phyloP scores from a whole-genome alignment of 2,888 invertebrate species.

The Lycocerus yunnanus region DNA sequence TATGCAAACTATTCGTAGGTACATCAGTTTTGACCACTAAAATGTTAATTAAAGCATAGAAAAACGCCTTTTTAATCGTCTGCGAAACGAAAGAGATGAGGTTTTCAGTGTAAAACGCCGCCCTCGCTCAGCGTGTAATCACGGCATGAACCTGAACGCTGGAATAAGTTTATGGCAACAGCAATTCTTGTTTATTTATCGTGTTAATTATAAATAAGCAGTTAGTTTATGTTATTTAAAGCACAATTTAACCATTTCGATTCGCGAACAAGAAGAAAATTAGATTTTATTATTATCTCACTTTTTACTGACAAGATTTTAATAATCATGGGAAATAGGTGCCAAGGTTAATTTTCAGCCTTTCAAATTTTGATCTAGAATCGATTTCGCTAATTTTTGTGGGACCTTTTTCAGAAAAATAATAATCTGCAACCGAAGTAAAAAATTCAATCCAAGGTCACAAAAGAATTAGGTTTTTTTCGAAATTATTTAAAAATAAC shows the following conservation, averaged over 20 bases:
- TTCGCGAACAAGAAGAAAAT: not conserved
- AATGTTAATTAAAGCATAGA: constrained; percentile 15
- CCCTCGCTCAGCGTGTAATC: constrained; percentile 1
- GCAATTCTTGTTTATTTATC: constrained; percentile 5
- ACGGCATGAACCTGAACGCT: not conserved
- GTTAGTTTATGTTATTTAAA: not conserved
- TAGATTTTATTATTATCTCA: not conserved
- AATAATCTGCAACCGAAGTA: too few relatives aligned
- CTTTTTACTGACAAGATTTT: not conserved
- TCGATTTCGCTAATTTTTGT: not conserved
- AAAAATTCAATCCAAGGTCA: too few relatives aligned
- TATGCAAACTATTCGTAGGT: not conserved
- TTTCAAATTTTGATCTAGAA: not conserved
- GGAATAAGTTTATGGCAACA: not conserved
- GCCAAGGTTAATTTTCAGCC: not conserved
- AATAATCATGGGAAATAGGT: not conserved
- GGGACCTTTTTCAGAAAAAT: not conserved
- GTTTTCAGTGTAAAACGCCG: constrained; percentile 12
- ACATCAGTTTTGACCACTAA: constrained; percentile 8
- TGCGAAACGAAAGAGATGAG: constrained; percentile 12
- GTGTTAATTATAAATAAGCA: not conserved
- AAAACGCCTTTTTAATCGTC: constrained; percentile 13
- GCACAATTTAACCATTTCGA: not conserved
- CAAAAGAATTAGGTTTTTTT: too few relatives aligned
- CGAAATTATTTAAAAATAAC: too few relatives aligned